Base-by-base conservation (phyloP, 2,797 vertebrate genomes). In the Anguilla anguilla region DNA sequence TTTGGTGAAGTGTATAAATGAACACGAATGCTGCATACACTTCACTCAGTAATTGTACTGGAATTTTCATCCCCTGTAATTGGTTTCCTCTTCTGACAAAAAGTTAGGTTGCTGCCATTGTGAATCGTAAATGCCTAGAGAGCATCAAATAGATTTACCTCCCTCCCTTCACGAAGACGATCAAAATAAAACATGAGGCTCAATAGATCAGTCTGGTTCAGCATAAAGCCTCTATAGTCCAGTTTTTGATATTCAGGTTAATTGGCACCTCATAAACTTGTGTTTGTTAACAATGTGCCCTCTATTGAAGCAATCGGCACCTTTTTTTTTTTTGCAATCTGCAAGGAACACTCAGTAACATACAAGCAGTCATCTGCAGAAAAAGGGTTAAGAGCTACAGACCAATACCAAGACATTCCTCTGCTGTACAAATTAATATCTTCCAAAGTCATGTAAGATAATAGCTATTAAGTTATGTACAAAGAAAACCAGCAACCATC, bases 371-470 rank as follows among this genome's bases (percentile, higher is more conserved):
- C 95, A 93, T 94, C 95, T 95, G 92, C 91, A 95, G 94, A 95
- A 89, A 89, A 87, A 91, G 83, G 95, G 95, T 96, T 95, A 93
- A 97, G 96, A 89, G 95, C 97, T 95, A 97, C 95, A 96, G 95
- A 96, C 96, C 96, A 96, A 97, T 95, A 96, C 96, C 96, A 95
- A 95, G 97, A 98, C 97, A 97, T 97, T 98, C 97, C 96, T 97
- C 96, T 93, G 97, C 97, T 98, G 97, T 97, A 98, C 97, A 98
- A 96, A 97, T 97, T 97, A 96, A 97, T 97, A 94, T 96, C 95
- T 95, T 97, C 95, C 97, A 87, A 96, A 95, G 96, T 97, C 97
- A 96, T 94, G 94, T 95, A 95, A 97, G 97, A 97, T 96, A 46
- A 46, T 46, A 96, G 96, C 96, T 96, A 96, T 84, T 95, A 95